Conservation (phyloP, 2,888 invertebrate genomes). For the Oscheius sp. region DNA sequence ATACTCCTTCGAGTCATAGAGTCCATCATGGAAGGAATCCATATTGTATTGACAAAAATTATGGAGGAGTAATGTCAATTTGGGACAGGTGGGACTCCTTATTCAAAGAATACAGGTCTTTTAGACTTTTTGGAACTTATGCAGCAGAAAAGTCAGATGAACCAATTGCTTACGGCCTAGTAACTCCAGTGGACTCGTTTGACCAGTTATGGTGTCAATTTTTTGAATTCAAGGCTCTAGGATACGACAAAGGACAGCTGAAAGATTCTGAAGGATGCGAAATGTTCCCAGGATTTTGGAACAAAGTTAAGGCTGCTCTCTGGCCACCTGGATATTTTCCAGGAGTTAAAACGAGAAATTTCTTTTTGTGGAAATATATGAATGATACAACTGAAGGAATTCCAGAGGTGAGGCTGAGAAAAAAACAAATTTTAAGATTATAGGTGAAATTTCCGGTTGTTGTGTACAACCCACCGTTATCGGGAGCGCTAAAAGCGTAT, state of each 20-base stretch:
- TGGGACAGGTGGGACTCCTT: slow-evolving; percentile 78
- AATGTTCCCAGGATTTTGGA: slow-evolving; percentile 51
- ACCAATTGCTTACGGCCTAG: slow-evolving; percentile 79
- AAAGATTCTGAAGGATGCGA: slow-evolving; percentile 74
- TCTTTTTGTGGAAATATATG: slow-evolving; percentile 72
- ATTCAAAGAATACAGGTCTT: no score
- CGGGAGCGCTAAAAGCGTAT: not conserved
- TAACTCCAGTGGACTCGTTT: slow-evolving; percentile 43
- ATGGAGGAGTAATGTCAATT: slow-evolving; percentile 77
- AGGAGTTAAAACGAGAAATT: slow-evolving; percentile 72
- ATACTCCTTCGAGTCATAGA: slow-evolving; percentile 87
- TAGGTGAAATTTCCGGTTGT: no score
- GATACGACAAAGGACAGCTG: slow-evolving; percentile 76
- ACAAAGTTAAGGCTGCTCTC: slow-evolving; percentile 79
- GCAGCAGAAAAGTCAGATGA: slow-evolving; percentile 80
- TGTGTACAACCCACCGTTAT: not conserved
- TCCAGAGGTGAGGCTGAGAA: slow-evolving; percentile 77
- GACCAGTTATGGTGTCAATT: slow-evolving; percentile 74
- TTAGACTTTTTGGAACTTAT: slow-evolving; percentile 75
- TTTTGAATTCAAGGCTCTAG: slow-evolving; percentile 79
- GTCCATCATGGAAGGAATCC: slow-evolving; percentile 79
- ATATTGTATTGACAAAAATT: slow-evolving; percentile 83
- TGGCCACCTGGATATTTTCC: slow-evolving; percentile 89
- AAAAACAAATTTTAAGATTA: no score
- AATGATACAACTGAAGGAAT: slow-evolving; percentile 82